Base-by-base conservation (phyloP, 2,797 vertebrate species). In the Cossypha dichroa region DNA sequence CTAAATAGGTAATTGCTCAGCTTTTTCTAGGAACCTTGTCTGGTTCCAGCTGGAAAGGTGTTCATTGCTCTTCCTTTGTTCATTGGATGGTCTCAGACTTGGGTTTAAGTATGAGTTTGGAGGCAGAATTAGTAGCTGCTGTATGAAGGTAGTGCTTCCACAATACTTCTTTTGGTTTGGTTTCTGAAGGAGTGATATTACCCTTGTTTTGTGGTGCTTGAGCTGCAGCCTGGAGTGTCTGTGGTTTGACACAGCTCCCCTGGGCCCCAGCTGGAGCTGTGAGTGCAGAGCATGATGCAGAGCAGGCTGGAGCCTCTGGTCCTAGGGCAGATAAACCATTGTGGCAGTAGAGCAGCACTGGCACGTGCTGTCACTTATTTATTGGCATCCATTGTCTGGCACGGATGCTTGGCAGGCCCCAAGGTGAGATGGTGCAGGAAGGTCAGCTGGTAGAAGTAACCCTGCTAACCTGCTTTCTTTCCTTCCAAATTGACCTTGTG, bases 291-390 rank as follows among this genome's bases (percentile, higher is more conserved):
- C 19, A 0, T 11, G 36, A 7, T 0, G 0, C 46, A 23, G 46
- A 46, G 67, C 3, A 0, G 36, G 7, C 22, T 56, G 70, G 21
- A 68, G 67, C 33, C 55, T 72, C 19, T 49, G 51, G 15, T 56
- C 31, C 48, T 16, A 3, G 31, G 17, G 25, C 3, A 12, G 34
- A 28, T 60, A 17, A 56, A 29, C 45, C 7, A 1, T 17, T 34
- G 55, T 2, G 2, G 29, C n/a, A 36, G 67, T 4, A 14, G 29
- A 49, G 60, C 17, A 33, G 41, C 49, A 29, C 58, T 4, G 2
- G 4, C 74, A 23, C 2, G 0, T 34, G 41, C 34, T 62, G 0
- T 40, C 45, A 15, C 11, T 58, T 58, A 11, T 0, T 0, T 40
- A 2, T 58, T 38, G 6, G 10, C 7, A 60, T 63, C 8, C 22